Evolutionary conservation across 1,140 invertebrate genomes (phyloP).

Genomic region (Drosophila leontia): DNA sequence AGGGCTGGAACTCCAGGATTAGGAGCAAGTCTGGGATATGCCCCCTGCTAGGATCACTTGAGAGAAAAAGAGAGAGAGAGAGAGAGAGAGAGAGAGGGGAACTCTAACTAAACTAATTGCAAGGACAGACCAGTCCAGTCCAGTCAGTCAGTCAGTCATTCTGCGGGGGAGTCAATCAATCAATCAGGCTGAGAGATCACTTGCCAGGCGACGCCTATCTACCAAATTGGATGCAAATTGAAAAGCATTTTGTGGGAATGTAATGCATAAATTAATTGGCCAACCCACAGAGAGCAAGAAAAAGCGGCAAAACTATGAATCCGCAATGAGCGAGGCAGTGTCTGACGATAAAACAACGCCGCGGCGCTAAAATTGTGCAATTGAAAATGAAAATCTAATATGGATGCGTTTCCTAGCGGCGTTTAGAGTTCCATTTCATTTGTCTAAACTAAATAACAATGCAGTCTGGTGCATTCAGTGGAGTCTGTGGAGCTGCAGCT

Average conservation of each 20-base stretch:
- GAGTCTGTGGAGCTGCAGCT: constrained; percentile 17
- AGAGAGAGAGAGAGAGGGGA: not conserved
- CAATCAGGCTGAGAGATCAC: constrained; percentile 39
- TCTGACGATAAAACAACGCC: constrained; percentile 42
- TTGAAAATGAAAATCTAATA: constrained; percentile 71
- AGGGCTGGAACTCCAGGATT: not conserved
- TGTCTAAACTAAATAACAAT: constrained; percentile 80
- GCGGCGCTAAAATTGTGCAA: constrained; percentile 34
- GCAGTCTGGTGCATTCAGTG: constrained; percentile 28
- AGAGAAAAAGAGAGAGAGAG: too few relatives aligned
- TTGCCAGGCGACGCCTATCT: constrained; percentile 20
- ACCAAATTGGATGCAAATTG: constrained; percentile 68
- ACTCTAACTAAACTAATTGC: constrained; percentile 56
- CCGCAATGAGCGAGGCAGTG: constrained; percentile 41
- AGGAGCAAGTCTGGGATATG: not conserved
- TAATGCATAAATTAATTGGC: constrained; percentile 82
- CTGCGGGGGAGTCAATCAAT: constrained; percentile 34
- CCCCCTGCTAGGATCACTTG: too few relatives aligned
- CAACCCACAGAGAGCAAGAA: constrained; percentile 28
- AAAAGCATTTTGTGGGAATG: constrained; percentile 55
- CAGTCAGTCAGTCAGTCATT: constrained; percentile 3
- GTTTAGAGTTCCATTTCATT: constrained; percentile 73
- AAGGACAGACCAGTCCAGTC: not conserved
- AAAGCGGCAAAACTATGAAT: constrained; percentile 65
- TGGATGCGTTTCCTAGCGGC: constrained; percentile 41